Evolutionary conservation across 2,113 vertebrate genomes (phyloP), one percentile per base, ranked within the genome.

Genomic region (Myotis brandtii): DNA sequence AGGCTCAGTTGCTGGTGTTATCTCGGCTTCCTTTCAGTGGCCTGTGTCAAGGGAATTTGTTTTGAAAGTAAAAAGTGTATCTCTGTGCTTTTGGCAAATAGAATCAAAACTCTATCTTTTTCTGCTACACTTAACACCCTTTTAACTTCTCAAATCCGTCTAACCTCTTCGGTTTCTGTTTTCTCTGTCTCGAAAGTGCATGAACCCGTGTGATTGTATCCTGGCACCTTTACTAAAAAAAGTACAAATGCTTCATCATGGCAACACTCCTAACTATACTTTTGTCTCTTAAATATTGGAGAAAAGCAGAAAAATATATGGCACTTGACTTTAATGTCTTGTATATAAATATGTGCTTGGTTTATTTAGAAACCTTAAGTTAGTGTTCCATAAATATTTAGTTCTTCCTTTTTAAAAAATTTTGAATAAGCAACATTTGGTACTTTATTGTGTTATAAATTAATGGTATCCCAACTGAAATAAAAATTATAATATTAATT

Each of bases 131-230:
- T 97, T 97, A 94, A 96, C 94, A 93, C 92, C 67, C 75, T 97
- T 97, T 97, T 95, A 97, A 92, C 88, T 94, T 98, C 94, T 98
- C 95, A 96, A 86, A 97, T 98, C 94, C 97, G 96, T 83, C 83
- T 3, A 76, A 96, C 93, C 79, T 95, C 85, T 97, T 95, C 12
- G 5, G 86, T 98, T 98, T 98, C 97, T 97, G 81, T 97, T 91
- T 97, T 92, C 96, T 97, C 46, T 70, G 2, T 98, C 93, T 98
- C 97, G 96, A 96, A 98, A 98, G 96, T 96, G 59, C 76, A 81
- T 0, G 0, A 97, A 93, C 94, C 92, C 81, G 0, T 92, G 82
- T 96, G 96, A 92, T 84, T 98, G 50, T 23, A 95, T 76, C 50
- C 50, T 97, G 89, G 54, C 52, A 94, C 75, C 10, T 96, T 83